Evolutionary conservation across 2,888 invertebrate genomes (phyloP).

Genomic region (Callosobruchus maculatus): DNA sequence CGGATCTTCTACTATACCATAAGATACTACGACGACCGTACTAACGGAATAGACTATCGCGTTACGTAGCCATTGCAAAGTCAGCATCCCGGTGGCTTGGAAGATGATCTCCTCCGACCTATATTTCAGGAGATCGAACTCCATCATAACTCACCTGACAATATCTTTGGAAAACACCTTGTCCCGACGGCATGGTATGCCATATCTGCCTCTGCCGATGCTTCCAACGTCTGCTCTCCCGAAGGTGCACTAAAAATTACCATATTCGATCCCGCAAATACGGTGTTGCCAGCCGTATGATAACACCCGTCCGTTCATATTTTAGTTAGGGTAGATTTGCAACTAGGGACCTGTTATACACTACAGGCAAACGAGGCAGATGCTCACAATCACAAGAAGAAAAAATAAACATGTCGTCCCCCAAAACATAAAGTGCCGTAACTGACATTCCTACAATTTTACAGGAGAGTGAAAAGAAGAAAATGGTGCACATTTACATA

Average conservation of each 20-base stretch:
- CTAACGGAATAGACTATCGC: neutral
- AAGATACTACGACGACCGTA: neutral
- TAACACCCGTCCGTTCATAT: neutral
- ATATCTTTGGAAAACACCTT: neutral
- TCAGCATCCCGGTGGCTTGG: neutral
- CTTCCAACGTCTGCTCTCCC: neutral
- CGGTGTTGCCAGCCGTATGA: neutral
- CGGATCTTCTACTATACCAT: no score
- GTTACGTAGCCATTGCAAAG: neutral
- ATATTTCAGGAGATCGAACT: neutral
- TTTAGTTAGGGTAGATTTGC: neutral
- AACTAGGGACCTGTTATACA: no score
- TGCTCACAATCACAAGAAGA: no score
- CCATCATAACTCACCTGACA: neutral
- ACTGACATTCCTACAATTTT: no score
- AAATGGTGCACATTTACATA: no score
- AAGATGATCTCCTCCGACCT: neutral
- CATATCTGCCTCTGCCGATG: neutral
- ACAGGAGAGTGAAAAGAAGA: no score
- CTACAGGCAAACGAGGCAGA: no score
- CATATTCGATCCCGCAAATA: neutral
- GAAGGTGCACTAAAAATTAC: neutral
- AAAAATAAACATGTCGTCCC: no score
- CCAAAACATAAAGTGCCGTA: no score
- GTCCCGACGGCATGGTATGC: neutral